Percentiles rank a stretch among this genome's conserved stretches.
Evolutionary conservation across 2,888 invertebrate species (phyloP).

Genomic region (Sturmia bella): DNA sequence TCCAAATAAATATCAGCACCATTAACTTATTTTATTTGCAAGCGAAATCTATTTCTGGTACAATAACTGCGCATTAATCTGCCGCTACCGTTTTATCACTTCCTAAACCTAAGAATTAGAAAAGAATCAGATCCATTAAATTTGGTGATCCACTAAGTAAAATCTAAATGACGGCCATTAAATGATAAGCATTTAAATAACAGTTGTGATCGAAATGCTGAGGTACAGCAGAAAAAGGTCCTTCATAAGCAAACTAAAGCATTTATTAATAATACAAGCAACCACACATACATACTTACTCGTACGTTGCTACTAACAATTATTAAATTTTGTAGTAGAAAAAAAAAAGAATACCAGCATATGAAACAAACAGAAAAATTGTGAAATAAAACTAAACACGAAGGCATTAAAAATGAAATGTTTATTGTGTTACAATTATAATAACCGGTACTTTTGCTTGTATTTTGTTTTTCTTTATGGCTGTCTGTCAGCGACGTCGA

Average conservation of each 20-base stretch:
- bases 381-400: slow-evolving; percentile 24
- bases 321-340: background rate
- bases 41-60: no score
- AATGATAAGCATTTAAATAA: slow-evolving; percentile 33
- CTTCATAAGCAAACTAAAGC: background rate
- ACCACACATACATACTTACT: background rate
- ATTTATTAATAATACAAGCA: background rate
- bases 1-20: no score
- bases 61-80: no score
- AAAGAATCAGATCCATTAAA: background rate
- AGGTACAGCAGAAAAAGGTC: background rate
- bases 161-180: slow-evolving; percentile 45
- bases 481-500: slow-evolving; percentile 14
- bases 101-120: background rate
- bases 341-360: slow-evolving; percentile 32
- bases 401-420: slow-evolving; percentile 55
- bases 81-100: no score
- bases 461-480: background rate
- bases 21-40: no score
- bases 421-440: slow-evolving; percentile 55
- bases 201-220: slow-evolving; percentile 18
- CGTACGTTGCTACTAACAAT: slow-evolving; percentile 3
- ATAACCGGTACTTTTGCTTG: background rate
- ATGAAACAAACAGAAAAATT: slow-evolving; percentile 22
- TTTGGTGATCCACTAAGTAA: slow-evolving; percentile 6